These are phyloP conservation scores for Garra rufa DNA, from an alignment of 2,113 vertebrate species.

Conservation along the genomic window DNA sequence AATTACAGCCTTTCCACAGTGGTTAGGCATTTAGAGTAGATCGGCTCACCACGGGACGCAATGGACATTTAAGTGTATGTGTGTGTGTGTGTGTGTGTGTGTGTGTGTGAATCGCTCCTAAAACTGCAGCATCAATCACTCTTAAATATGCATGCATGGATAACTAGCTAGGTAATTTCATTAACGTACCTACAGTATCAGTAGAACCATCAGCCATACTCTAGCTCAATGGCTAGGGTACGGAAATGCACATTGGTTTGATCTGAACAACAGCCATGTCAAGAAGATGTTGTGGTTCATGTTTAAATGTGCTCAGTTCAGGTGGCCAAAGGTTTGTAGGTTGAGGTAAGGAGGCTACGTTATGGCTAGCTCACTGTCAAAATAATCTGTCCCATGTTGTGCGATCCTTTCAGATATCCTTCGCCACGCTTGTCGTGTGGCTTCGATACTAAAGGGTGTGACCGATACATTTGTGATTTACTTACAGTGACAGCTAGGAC, in stretches of 20 bases:
- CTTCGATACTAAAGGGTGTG: constrained; percentile 37
- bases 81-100: background rate
- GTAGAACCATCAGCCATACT: background rate
- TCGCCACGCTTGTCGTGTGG: constrained; percentile 33
- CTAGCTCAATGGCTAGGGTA: constrained; percentile 35
- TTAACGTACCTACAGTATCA: constrained; percentile 55
- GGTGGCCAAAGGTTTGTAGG: constrained; percentile 21
- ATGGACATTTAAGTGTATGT: constrained; percentile 15
- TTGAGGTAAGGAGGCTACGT: background rate
- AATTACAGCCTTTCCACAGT: constrained; percentile 12
- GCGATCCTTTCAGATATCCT: constrained; percentile 37
- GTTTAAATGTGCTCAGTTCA: background rate
- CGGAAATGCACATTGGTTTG: background rate
- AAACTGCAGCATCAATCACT: constrained; percentile 54
- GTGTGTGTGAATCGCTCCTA: too few species aligned
- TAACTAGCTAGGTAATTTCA: constrained; percentile 52
- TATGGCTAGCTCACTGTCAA: constrained; percentile 36
- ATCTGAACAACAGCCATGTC: background rate
- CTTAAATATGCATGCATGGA: constrained; percentile 51
- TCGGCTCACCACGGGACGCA: background rate
- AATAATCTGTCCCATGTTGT: constrained; percentile 31
- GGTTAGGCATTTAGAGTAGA: background rate
- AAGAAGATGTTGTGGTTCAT: background rate
- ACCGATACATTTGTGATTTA: constrained; percentile 46
- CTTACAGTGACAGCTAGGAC: constrained; percentile 45